Evolutionary conservation across 2,113 vertebrate species (phyloP), one percentile per base, ranked within the genome.

Genomic region (Heterocephalus glaber): DNA sequence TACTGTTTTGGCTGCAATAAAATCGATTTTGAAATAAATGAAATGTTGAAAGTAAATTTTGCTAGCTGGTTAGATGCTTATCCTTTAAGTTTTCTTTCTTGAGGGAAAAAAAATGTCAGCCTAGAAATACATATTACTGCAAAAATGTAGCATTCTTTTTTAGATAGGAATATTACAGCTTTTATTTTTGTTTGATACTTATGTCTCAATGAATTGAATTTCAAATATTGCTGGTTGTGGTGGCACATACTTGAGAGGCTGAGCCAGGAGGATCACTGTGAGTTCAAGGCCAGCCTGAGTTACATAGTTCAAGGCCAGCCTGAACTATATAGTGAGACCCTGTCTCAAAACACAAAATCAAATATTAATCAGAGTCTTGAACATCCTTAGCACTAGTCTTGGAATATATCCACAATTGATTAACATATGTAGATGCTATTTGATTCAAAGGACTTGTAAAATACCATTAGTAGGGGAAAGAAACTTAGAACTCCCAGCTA

Each of bases 1-100:
- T 94, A 98, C 97, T 98, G 99, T 98, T 99, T 99, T 99, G 99
- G 99, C 98, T 99, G 99, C 99, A 99, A 99, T 99, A 99, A 99
- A 98, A 97, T 94, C 11, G 0, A 98, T 97, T 97, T 98, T 98
- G 44, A 92, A 98, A 98, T 97, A 97, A 86, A 96, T 97, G 92
- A 92, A 95, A 97, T 97, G 98, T 98, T 95, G 98, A 98, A 97
- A 98, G 95, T 98, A 98, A 98, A 95, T 94, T 97, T 98, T 98
- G 95, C 98, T 98, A 95, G 97, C 89, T 97, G 93, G 68, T 95
- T 97, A 96, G 96, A 96, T 92, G 72, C 63, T 49, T 95, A 83
- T 94, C 68, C 81, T 95, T 97, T 95, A 98, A 88, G 95, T 95
- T 35, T 93, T 56, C 58, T 95, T 98, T 96, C 66, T 94, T 54